Evolutionary conservation across 2,888 invertebrate species (phyloP), one percentile per base, ranked within the genome.

Genomic region (Serripes groenlandicus): DNA sequence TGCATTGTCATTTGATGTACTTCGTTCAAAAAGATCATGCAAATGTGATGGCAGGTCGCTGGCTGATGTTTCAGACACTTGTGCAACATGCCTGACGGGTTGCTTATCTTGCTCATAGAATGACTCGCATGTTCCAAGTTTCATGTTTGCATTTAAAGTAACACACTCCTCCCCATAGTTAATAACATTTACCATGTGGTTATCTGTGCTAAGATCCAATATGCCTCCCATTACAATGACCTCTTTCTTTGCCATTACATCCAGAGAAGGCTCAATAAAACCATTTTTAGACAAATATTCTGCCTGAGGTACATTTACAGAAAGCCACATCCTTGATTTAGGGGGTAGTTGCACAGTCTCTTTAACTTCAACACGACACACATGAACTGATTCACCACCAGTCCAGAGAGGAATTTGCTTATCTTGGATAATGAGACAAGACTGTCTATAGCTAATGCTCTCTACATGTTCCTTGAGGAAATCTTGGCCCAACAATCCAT

Each of bases 401-500:
- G 49, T 64, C 62, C 64, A 74, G 21, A 64, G 32, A 28, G 64
- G 64, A 7, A 62, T 37, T 42, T n/a, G 23, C 23, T 64, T 60
- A 49, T 62, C 28, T 26, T 60, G 32, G 23, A 74, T 49, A 3
- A 49, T n/a, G 15, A 74, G 64, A 74, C 74, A 74, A n/a, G 42
- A 49, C 18, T 60, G 62, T 30, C 49, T 62, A 49, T 74, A 74
- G 30, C 64, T 74, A 9, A 74, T 74, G 23, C 49, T 74, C 23
- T 74, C 62, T 28, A 74, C 74, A 74, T 74, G 28, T 23, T 35
- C 11, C 11, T 30, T 26, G n/a, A 62, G 56, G 49, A 74, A 74
- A 32, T 74, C 74, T 37, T 74, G 74, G n/a, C 74, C 74, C n/a
- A 62, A n/a, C 21, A 74, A 60, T 7, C 72, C 58, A 60, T 72